These are phyloP conservation scores for Atta colombica DNA, from an alignment of 1,140 invertebrate species.

Conservation along the genomic window DNA sequence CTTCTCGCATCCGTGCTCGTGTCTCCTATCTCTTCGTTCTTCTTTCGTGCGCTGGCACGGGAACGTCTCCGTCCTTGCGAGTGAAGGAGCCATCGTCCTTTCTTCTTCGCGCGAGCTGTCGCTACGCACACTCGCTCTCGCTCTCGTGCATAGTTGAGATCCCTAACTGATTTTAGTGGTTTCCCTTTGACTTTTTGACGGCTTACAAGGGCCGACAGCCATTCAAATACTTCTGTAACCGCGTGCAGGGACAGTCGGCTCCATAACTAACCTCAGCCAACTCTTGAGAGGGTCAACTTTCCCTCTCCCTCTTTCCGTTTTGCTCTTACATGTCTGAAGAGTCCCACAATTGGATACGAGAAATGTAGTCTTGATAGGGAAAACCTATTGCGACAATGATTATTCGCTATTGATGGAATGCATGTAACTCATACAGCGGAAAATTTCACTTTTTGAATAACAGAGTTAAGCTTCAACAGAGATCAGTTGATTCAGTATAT, in stretches of 20 bases:
- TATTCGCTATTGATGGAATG: not conserved
- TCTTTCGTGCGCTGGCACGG: constrained; percentile 26
- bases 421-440: not conserved
- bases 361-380: constrained; percentile 2
- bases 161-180: constrained; percentile 87
- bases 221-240: constrained; percentile 86
- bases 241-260: constrained; percentile 79
- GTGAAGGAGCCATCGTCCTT: constrained; percentile 46
- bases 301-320: not conserved
- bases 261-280: constrained; percentile 85
- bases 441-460: constrained; percentile 3
- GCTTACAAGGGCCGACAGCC: constrained; percentile 86
- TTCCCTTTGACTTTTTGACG: constrained; percentile 87
- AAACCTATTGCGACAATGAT: constrained; percentile 31
- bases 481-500: not conserved
- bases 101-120: constrained; percentile 24
- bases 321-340: constrained; percentile 4
- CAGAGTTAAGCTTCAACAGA: not conserved
- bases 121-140: constrained; percentile 58
- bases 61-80: constrained; percentile 66
- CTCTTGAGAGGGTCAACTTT: constrained; percentile 66
- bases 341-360: constrained; percentile 12
- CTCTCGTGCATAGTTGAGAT: constrained; percentile 85
- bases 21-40: constrained; percentile 39
- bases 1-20: constrained; percentile 61